Percentiles rank a stretch among this genome's conserved stretches.
Conservation (phyloP, 2,113 vertebrate genomes). For the Butorides virescens region DNA sequence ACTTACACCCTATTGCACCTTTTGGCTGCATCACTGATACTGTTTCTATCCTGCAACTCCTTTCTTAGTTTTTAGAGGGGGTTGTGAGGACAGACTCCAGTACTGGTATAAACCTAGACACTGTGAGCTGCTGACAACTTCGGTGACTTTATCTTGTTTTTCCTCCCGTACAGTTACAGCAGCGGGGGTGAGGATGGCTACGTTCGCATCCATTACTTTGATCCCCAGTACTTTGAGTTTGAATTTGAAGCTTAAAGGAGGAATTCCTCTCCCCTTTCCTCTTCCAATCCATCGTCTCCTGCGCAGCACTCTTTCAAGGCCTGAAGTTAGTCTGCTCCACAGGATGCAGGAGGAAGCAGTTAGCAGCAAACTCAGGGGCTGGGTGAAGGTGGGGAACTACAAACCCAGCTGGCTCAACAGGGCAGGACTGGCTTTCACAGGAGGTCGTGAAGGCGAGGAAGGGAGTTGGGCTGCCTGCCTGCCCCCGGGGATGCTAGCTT, state of each 20-base stretch:
- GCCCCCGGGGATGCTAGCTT: neutral
- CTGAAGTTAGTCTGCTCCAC: neutral
- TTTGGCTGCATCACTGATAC: rapidly evolving
- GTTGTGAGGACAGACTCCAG: rapidly evolving
- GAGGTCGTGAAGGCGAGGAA: neutral
- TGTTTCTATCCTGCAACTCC: too few relatives aligned
- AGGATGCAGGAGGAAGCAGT: neutral
- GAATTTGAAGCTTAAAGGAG: slow-evolving; percentile 88
- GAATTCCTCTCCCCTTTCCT: neutral
- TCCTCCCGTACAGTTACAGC: slow-evolving; percentile 84
- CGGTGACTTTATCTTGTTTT: neutral
- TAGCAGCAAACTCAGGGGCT: neutral
- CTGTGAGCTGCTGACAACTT: neutral
- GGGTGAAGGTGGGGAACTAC: neutral
- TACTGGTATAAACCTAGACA: neutral
- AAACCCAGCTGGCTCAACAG: neutral
- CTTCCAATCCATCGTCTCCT: neutral
- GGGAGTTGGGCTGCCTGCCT: neutral
- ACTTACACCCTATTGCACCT: rapidly evolving
- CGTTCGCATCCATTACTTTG: slow-evolving; percentile 95
- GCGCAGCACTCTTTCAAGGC: neutral
- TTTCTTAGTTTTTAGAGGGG: neutral
- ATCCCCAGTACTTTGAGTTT: slow-evolving; percentile 97
- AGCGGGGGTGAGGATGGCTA: slow-evolving; percentile 97
- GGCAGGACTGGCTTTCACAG: neutral